Evolutionary conservation across 2,113 vertebrate species (phyloP), one percentile per base, ranked within the genome.

Genomic region (Pundamilia nyererei): DNA sequence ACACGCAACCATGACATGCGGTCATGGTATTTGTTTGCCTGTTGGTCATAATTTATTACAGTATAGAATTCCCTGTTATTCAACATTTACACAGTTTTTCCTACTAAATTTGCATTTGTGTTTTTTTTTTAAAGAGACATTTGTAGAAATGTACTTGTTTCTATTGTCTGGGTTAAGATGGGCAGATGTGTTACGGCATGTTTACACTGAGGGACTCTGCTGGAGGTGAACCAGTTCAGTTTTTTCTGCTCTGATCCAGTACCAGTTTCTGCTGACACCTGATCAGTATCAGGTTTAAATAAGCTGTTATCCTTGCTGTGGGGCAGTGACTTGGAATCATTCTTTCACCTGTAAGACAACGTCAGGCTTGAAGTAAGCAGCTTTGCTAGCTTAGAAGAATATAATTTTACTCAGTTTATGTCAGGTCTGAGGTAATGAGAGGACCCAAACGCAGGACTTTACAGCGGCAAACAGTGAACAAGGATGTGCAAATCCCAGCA

Each of bases 1-100:
- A 60, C 3, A 60, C 0, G 1, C 56, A 31, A 31, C 26, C 56
- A 60, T 0, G 14, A 60, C 26, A 60, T 17, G 56, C 0, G 8
- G 56, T 17, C 56, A 31, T 58, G 56, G 56, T 58, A 31, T 31
- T 31, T 1, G 56, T 58, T 9, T 58, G 56, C 8, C 56, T 17
- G 14, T 31, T 17, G 56, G 26, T 60, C 56, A 60, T 60, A 31
- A 60, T 60, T 60, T 31, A 6, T 31, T 58, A 58, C 56, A 31
- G 8, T 58, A 3, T 58, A 58, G 26, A 58, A 58, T 31, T 58
- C 14, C 26, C 14, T 58, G 8, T 58, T 58, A 58, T 58, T 31
- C 26, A 26, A 55, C 54, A 58, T 58, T 58, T 58, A 31, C 55
- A 31, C 26, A 58, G 26, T 58, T 58, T 31, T 58, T 31, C 56